Conservation (phyloP, 2,797 vertebrate species). For the Pyrocephalus nanus region DNA sequence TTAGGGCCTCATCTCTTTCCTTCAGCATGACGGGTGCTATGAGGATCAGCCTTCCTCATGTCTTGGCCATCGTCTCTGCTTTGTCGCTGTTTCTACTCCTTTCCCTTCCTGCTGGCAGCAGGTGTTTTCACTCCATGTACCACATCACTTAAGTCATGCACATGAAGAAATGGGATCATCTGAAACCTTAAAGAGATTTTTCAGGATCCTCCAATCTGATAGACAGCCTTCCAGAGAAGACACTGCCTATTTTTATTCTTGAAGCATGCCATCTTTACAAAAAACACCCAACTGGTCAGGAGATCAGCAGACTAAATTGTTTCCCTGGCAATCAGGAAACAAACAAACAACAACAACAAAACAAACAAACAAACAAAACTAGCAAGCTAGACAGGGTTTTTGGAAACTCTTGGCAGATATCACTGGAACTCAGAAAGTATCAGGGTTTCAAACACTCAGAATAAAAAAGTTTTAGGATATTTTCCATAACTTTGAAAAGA, state of each 20-base stretch:
- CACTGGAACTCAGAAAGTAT: background rate
- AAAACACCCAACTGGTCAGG: background rate
- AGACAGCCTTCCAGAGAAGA: background rate
- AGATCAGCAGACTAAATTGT: background rate
- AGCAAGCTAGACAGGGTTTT: background rate
- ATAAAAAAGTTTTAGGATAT: background rate
- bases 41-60: background rate
- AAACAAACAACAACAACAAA: too few relatives aligned
- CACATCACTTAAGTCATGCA: background rate
- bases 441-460: background rate
- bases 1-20: background rate
- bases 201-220: background rate
- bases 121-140: background rate
- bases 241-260: background rate
- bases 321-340: background rate
- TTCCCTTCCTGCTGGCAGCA: background rate
- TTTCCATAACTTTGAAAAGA: background rate
- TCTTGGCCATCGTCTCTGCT: background rate
- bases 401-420: background rate
- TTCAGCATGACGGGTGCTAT: background rate
- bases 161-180: background rate
- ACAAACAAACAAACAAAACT: too few relatives aligned
- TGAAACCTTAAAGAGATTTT: background rate
- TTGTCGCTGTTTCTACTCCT: background rate
- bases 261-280: background rate